Conservation (phyloP, 2,888 invertebrate species). For the Abrostola triplasia region DNA sequence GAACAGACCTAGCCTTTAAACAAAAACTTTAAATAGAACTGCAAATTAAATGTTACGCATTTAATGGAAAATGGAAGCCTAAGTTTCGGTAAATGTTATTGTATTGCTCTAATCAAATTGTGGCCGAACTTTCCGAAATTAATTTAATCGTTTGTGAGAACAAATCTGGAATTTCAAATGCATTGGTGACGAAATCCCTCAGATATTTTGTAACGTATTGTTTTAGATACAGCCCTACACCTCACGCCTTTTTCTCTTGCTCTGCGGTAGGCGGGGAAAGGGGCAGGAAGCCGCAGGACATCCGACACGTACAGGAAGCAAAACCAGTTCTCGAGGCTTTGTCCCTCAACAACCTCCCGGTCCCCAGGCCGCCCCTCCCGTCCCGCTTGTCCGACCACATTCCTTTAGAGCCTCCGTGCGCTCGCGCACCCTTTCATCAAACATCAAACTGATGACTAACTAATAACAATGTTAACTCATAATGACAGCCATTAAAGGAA, state of each 20-base stretch:
- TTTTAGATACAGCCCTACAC: slow-evolving; percentile 67
- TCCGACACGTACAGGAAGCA: slow-evolving; percentile 89
- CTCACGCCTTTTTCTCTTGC: slow-evolving; percentile 68
- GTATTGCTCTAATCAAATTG: no score
- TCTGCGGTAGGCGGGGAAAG: slow-evolving; percentile 69
- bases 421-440: slow-evolving; percentile 75
- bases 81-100: no score
- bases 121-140: no score
- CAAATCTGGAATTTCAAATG: no score
- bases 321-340: slow-evolving; percentile 86
- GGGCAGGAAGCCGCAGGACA: slow-evolving; percentile 89
- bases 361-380: slow-evolving; percentile 63
- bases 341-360: slow-evolving; percentile 81
- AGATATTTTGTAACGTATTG: slow-evolving; percentile 23
- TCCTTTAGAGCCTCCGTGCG: slow-evolving; percentile 80
- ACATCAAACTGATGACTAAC: slow-evolving; percentile 59
- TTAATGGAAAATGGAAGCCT: no score
- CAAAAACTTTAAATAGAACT: no score
- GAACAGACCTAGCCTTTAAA: no score
- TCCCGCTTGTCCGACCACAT: slow-evolving; percentile 79
- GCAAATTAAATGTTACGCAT: no score
- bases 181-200: no score
- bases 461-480: slow-evolving; percentile 44
- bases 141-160: no score
- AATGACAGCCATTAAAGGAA: not conserved